Conservation (phyloP, 1,140 invertebrate species). For the Penaeus japonicus region DNA sequence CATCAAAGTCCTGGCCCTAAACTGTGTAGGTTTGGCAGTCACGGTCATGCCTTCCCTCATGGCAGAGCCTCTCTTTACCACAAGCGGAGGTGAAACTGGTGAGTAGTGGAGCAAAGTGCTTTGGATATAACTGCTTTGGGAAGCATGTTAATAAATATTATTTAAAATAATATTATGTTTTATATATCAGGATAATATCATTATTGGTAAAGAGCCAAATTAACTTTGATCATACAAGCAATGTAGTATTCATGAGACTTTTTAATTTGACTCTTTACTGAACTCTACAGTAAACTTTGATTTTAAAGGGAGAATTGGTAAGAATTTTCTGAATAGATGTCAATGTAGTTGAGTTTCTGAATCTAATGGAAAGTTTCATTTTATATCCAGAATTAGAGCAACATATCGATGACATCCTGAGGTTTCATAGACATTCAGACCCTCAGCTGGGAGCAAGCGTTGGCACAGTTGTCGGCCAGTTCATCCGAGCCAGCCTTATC, state of each 20-base stretch:
- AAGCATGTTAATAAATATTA: background rate
- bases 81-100: constrained; percentile 44
- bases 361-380: background rate
- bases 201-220: background rate
- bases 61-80: constrained; percentile 68
- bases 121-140: background rate
- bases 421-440: constrained; percentile 78
- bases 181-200: background rate
- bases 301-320: no score
- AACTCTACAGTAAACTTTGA: no score
- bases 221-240: background rate
- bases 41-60: constrained; percentile 76
- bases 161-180: background rate
- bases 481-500: constrained; percentile 72
- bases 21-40: constrained; percentile 76
- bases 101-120: no score
- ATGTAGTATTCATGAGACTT: no score
- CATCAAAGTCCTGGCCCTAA: constrained; percentile 81
- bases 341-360: background rate
- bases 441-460: constrained; percentile 82
- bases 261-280: no score
- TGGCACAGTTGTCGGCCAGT: constrained; percentile 73
- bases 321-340: background rate
- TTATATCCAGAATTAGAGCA: constrained; percentile 60
- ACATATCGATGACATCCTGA: constrained; percentile 74